Evolutionary conservation across 2,888 invertebrate species (phyloP), one percentile per base, ranked within the genome.

Genomic region (Eristalis pertinax): DNA sequence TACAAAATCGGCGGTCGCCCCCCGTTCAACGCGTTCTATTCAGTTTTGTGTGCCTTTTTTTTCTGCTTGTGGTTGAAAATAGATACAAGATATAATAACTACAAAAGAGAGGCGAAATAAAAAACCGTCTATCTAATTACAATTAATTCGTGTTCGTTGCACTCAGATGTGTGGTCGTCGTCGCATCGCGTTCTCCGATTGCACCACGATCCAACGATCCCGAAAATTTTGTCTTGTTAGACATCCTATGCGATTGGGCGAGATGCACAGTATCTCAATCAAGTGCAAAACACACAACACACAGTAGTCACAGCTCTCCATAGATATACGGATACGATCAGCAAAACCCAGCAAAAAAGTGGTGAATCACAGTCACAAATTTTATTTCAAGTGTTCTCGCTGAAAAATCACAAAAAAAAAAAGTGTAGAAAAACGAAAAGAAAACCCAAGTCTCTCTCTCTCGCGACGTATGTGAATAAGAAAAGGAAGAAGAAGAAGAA

Each of bases 291-390:
- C 50, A 19, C 50, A 50, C 50, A 50, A 50, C 50, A 72, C 58
- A 79, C 70, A 74, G 67, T 38, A 69, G 73, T 50, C 50, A 32
- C 32, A 50, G 50, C 50, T 50, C 43, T 19, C 43, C 43, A 50
- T 50, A 50, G 43, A 50, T 50, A 50, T 19, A 50, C 50, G 50
- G 50, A 50, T 50, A 50, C 50, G 50, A 19, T 15, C 43, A 19
- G 43, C 43, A 32, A 32, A 32, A 32, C 5, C 35, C 35, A 38
- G 50, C 50, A 50, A 19, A 50, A 50, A 50, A 50, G 50, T 50
- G 80, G 87, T 87, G 87, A 87, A 84, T 87, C 84, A 87, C 83
- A 87, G 70, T 70, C 79, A 75, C 72, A 76, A 68, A 50, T 50
- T 50, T 19, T 50, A 60, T 82, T 82, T 70, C 77, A 78, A 85